phyloP scores from a whole-genome alignment of 2,113 vertebrate genomes.

The Calyptommatus sinebrachiatus region DNA sequence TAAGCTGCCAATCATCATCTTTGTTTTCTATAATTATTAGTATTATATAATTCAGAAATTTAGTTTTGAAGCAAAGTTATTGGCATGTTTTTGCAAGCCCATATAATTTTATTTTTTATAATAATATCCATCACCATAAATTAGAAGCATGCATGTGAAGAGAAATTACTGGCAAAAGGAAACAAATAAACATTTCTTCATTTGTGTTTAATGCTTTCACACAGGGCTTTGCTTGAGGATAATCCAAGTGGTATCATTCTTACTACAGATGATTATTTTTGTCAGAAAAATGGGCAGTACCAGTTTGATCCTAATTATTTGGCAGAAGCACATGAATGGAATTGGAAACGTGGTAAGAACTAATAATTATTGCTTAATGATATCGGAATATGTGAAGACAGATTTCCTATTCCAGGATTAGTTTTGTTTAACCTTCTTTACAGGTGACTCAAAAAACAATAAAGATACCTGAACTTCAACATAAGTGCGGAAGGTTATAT shows the following conservation, averaged over 20 bases:
- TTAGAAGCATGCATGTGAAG: background rate
- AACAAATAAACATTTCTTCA: background rate
- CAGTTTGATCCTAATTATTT: conserved; percentile 77
- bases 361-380: conserved; percentile 14
- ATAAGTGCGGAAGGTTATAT: background rate
- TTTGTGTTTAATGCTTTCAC: conserved; percentile 40
- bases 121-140: background rate
- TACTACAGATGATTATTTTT: conserved; percentile 93
- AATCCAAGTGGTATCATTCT: conserved; percentile 85
- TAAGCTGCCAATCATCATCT: too few species aligned
- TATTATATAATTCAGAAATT: background rate
- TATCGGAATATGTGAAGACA: background rate
- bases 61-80: background rate
- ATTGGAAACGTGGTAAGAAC: conserved; percentile 85
- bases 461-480: background rate
- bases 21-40: too few species aligned
- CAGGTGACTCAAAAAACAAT: background rate
- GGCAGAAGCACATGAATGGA: conserved; percentile 92
- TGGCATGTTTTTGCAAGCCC: background rate
- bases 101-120: background rate
- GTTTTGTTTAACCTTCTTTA: background rate
- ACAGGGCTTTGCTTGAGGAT: conserved; percentile 83
- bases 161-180: background rate
- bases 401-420: background rate
- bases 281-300: conserved; percentile 77